Percentiles rank a stretch among this genome's conserved stretches.
phyloP scores from a whole-genome alignment of 1,140 invertebrate species.

The Phthorimaea operculella region DNA sequence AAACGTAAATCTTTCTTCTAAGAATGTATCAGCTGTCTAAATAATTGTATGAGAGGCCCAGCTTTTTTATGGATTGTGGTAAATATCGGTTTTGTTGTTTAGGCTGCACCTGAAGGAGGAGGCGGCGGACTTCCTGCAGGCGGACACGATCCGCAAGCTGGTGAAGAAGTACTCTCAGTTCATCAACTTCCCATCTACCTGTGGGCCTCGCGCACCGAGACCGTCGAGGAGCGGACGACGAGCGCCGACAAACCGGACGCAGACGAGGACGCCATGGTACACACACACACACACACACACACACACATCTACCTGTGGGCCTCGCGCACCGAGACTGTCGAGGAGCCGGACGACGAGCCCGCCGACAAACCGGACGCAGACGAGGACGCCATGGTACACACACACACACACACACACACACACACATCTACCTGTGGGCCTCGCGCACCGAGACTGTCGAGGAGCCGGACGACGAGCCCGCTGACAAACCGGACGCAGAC shows the following conservation, averaged over 20 bases:
- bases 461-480: constrained; percentile 73
- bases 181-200: constrained; percentile 98
- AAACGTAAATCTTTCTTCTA: too few relatives aligned
- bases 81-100: too few relatives aligned
- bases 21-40: too few relatives aligned
- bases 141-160: constrained; percentile 88
- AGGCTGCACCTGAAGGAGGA: constrained; percentile 96
- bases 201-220: constrained; percentile 93
- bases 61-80: neutral
- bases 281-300: too few relatives aligned
- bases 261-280: constrained; percentile 72
- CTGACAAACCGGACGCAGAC: constrained; percentile 57
- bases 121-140: constrained; percentile 94
- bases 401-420: too few relatives aligned
- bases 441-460: constrained; percentile 93
- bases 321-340: too few relatives aligned
- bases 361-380: constrained; percentile 58
- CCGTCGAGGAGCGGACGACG: constrained; percentile 83
- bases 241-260: constrained; percentile 52
- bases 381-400: constrained; percentile 70
- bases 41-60: too few relatives aligned
- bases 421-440: constrained; percentile 90
- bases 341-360: constrained; percentile 76
- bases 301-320: too few relatives aligned
- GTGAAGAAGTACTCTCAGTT: constrained; percentile 99